These are phyloP conservation scores for Neodontobutis hainanensis DNA, from an alignment of 2,113 vertebrate genomes.

Conservation along the genomic window DNA sequence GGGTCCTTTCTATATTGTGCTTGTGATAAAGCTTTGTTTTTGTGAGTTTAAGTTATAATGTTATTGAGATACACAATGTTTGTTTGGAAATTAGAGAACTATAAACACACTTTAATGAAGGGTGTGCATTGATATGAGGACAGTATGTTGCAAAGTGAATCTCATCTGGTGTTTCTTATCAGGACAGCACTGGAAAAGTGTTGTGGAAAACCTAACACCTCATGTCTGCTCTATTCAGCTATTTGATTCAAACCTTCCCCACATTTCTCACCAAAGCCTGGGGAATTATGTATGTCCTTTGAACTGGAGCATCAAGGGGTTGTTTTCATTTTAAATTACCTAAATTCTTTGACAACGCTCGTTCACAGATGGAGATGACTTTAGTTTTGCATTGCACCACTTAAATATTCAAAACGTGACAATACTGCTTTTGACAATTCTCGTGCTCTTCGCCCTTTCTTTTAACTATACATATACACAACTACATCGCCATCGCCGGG, in stretches of 20 bases:
- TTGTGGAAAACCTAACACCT: background rate
- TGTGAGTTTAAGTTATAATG: background rate
- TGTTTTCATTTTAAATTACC: constrained; percentile 44
- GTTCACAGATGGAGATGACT: constrained; percentile 30
- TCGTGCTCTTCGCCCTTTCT: background rate
- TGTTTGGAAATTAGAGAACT: background rate
- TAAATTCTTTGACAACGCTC: constrained; percentile 50
- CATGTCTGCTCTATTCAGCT: constrained; percentile 7
- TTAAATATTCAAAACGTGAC: constrained; percentile 16
- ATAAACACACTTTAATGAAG: background rate
- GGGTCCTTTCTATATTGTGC: background rate
- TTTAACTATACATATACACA: constrained; percentile 9
- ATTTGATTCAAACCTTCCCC: constrained; percentile 17
- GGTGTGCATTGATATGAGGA: no score
- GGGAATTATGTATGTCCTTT: constrained; percentile 40
- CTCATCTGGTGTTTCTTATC: constrained; percentile 7
- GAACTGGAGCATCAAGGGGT: constrained; percentile 6
- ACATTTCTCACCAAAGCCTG: constrained; percentile 26
- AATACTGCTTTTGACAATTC: constrained; percentile 5
- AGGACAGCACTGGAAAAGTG: constrained; percentile 1
- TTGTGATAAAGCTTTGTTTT: background rate
- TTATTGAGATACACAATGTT: constrained; percentile 1
- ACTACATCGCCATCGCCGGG: constrained; percentile 14
- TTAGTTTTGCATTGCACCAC: constrained; percentile 4
- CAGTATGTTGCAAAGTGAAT: constrained; percentile 3